These are phyloP conservation scores for Perognathus longimembris DNA, from an alignment of 2,113 vertebrate genomes.

Conservation along the genomic window DNA sequence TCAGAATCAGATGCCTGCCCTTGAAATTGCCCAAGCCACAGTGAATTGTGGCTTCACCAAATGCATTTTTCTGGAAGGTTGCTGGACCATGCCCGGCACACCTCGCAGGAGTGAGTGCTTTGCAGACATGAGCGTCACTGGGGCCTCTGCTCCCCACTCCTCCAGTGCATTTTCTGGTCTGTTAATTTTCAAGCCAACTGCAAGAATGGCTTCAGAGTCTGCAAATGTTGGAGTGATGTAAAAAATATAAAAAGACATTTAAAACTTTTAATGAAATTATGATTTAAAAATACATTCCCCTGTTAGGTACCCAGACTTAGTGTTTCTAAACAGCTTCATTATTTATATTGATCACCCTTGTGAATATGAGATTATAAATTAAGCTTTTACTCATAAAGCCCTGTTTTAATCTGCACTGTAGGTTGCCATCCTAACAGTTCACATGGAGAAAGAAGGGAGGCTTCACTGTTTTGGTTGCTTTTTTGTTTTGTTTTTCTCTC, in stretches of 20 bases:
- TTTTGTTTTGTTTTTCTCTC: no score
- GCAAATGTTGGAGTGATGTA: conserved; percentile 52
- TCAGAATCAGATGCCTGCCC: conserved; percentile 44
- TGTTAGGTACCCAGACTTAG: background rate
- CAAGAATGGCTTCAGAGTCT: conserved; percentile 34
- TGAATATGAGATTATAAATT: conserved; percentile 45
- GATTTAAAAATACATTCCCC: conserved; percentile 48
- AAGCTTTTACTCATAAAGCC: conserved; percentile 37
- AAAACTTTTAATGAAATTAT: conserved; percentile 55
- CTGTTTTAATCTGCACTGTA: conserved; percentile 12
- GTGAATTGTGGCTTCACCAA: conserved; percentile 52
- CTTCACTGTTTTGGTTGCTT: background rate
- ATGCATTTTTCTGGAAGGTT: background rate
- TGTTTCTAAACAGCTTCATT: background rate
- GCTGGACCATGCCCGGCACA: background rate
- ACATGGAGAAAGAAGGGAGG: background rate
- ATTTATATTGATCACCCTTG: conserved; percentile 12
- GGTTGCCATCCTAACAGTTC: background rate
- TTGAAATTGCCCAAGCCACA: background rate
- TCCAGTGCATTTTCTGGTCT: conserved; percentile 62
- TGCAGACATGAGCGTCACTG: background rate
- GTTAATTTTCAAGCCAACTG: conserved; percentile 68
- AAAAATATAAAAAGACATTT: background rate
- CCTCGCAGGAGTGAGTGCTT: background rate
- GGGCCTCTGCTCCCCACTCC: background rate